A percentile compares a stretch with the other conserved stretches of the same genome.
Evolutionary conservation across 1,140 invertebrate species (phyloP).

Genomic region (Neodiprion lecontei): DNA sequence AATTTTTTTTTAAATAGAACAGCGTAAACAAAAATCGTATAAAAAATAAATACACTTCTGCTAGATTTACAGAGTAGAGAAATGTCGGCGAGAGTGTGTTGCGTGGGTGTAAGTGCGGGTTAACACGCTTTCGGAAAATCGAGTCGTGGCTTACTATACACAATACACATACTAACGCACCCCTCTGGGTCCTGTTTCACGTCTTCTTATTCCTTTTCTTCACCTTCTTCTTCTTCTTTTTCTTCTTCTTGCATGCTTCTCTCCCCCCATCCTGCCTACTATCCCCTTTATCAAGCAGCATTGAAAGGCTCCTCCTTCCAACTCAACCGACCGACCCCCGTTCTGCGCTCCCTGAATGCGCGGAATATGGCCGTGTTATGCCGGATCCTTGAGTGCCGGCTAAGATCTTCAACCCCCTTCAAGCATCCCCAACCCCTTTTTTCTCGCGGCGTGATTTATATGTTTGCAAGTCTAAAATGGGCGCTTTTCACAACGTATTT

Average conservation of each 20-base stretch:
- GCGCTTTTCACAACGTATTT: conserved; percentile 1
- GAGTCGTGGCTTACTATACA: not conserved
- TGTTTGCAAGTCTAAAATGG: conserved; percentile 3
- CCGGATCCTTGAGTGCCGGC: not conserved
- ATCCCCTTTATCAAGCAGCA: not conserved
- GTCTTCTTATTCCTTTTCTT: not conserved
- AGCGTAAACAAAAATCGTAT: too few species aligned
- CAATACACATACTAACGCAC: too few species aligned
- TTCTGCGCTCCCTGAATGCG: too few species aligned
- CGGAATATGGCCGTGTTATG: too few species aligned
- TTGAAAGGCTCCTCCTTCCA: not conserved
- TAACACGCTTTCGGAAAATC: not conserved
- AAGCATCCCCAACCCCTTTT: not conserved
- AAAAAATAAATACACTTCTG: too few species aligned
- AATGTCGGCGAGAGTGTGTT: not conserved
- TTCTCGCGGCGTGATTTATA: not conserved
- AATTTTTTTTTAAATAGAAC: too few species aligned
- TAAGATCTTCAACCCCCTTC: not conserved
- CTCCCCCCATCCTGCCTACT: too few species aligned
- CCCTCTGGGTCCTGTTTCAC: not conserved
- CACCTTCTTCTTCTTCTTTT: too few species aligned
- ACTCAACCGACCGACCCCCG: too few species aligned
- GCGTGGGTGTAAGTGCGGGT: not conserved
- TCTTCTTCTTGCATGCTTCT: too few species aligned
- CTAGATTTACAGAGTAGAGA: not conserved